phyloP scores from a whole-genome alignment of 2,797 vertebrate species.

The Enteromius viviparus region DNA sequence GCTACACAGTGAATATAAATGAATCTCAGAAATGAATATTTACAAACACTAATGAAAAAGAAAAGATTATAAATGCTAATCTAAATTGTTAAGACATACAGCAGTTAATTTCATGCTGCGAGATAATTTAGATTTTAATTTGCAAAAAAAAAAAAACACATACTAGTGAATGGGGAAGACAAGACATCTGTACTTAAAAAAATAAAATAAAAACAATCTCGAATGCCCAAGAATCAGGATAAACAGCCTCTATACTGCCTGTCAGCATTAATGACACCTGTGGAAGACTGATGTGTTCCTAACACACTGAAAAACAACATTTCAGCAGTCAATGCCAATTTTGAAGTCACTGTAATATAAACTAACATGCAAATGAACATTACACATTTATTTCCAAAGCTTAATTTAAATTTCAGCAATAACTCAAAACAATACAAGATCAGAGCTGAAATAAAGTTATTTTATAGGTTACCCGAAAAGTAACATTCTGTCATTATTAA shows the following conservation, averaged over 20 bases:
- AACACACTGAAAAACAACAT: background rate
- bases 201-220: background rate
- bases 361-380: background rate
- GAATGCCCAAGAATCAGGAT: background rate
- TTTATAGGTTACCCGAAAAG: background rate
- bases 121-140: background rate
- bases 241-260: background rate
- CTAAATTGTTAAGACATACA: background rate
- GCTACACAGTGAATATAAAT: background rate
- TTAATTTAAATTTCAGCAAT: background rate
- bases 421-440: background rate
- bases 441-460: background rate
- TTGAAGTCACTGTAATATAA: background rate
- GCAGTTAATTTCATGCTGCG: background rate
- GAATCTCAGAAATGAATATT: background rate
- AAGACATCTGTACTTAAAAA: background rate
- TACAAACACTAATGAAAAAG: background rate
- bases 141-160: too few species aligned
- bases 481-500: background rate
- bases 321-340: background rate
- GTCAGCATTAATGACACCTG: conserved; percentile 4
- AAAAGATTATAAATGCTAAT: background rate
- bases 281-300: background rate
- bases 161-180: background rate
- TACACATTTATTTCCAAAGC: background rate